Conservation (phyloP, 2,888 invertebrate species). For the Dasysyrphus albostriatus region DNA sequence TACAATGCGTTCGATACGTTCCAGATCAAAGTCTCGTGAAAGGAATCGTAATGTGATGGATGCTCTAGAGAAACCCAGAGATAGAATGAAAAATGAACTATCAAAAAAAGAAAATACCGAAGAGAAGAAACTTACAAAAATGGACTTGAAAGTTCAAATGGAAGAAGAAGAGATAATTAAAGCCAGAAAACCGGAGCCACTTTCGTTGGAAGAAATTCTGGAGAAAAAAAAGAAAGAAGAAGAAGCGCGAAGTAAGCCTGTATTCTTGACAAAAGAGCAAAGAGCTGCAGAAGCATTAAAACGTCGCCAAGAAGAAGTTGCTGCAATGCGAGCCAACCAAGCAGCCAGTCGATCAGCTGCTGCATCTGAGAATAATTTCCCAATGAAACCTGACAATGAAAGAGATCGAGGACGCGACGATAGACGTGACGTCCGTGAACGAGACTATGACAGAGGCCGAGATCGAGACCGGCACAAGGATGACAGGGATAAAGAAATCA, state of each 20-base stretch:
- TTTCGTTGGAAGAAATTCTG: slow-evolving; percentile 97
- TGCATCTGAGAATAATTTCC: slow-evolving; percentile 25
- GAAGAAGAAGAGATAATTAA: slow-evolving; percentile 83
- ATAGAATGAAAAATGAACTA: slow-evolving; percentile 67
- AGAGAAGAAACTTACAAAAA: slow-evolving; percentile 47
- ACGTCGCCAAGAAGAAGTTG: slow-evolving; percentile 94
- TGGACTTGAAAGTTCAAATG: slow-evolving; percentile 79
- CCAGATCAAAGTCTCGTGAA: slow-evolving; percentile 66
- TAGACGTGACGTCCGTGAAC: slow-evolving; percentile 83
- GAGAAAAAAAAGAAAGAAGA: slow-evolving; percentile 98
- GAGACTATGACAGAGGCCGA: slow-evolving; percentile 77
- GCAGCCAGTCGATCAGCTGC: slow-evolving; percentile 80
- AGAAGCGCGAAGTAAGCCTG: slow-evolving; percentile 97
- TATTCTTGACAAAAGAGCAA: slow-evolving; percentile 98
- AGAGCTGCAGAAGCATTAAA: slow-evolving; percentile 95
- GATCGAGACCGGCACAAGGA: slow-evolving; percentile 79
- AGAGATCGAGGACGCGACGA: slow-evolving; percentile 85
- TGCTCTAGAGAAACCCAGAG: slow-evolving; percentile 77
- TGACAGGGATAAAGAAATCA: slow-evolving; percentile 84
- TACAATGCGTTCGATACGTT: slow-evolving; percentile 49
- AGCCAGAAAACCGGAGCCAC: slow-evolving; percentile 88
- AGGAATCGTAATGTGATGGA: slow-evolving; percentile 30
- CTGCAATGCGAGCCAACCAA: slow-evolving; percentile 89
- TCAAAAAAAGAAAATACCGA: slow-evolving; percentile 59
- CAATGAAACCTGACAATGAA: slow-evolving; percentile 77